Evolutionary conservation across 2,888 invertebrate species (phyloP).

Genomic region (Cosmia pyralina): DNA sequence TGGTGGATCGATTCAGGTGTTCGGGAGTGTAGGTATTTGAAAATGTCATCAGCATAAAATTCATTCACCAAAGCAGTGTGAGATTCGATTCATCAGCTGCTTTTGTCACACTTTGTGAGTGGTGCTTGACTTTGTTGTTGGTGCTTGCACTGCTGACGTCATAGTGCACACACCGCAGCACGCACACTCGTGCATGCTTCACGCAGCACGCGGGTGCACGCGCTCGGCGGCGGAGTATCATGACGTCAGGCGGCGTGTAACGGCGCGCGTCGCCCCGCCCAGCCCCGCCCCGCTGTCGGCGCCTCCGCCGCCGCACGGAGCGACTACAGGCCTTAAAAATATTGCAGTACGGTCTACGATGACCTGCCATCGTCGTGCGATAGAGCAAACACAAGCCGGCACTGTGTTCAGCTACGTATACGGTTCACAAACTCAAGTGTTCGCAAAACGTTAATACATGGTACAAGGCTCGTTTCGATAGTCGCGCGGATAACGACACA

Average conservation of each 20-base stretch:
- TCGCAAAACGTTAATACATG: not conserved
- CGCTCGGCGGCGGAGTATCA: conserved; percentile 38
- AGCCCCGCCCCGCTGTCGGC: conserved; percentile 82
- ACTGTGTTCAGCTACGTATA: not conserved
- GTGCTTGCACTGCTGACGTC: conserved; percentile 47
- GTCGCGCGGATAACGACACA: conserved; percentile 52
- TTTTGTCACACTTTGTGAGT: conserved; percentile 13
- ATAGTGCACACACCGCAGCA: conserved; percentile 53
- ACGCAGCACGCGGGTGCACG: not conserved
- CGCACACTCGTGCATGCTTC: conserved; percentile 39
- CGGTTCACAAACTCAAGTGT: conserved; percentile 1
- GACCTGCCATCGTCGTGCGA: conserved; percentile 11
- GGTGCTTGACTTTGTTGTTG: conserved; percentile 25
- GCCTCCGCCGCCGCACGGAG: conserved; percentile 34
- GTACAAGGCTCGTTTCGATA: conserved; percentile 26
- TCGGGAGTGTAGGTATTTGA: not conserved
- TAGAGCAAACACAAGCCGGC: conserved; percentile 39
- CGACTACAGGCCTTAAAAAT: conserved; percentile 49
- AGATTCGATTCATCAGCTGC: not conserved
- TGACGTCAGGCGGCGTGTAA: conserved; percentile 74
- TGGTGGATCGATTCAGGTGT: too few species aligned
- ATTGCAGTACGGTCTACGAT: conserved; percentile 42
- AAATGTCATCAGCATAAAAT: not conserved
- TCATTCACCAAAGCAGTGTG: not conserved
- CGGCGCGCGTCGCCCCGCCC: conserved; percentile 80